Base-by-base conservation (phyloP, 2,797 vertebrate genomes). In the Cuculus canorus region DNA sequence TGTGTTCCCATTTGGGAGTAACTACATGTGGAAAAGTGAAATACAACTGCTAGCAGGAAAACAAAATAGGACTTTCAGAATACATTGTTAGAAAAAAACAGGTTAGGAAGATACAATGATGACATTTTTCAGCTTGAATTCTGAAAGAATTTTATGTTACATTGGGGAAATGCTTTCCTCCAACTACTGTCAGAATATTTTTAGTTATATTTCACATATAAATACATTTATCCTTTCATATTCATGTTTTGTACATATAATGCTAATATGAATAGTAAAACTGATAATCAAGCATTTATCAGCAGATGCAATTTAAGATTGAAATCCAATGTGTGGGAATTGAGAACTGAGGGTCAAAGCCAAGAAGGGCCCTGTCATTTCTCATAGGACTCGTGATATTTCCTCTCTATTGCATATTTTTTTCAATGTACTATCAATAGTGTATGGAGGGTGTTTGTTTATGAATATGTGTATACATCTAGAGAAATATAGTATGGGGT, bases 401-500 rank as follows among this genome's bases (percentile, higher is more conserved):
- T 6, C 24, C 21, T 73, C 35, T 18, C 39, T 33, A 0, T 18
- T 30, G 60, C 41, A 10, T 19, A 22, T 7, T 30, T 24, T n/a
- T 66, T 80, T 30, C 28, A 35, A 37, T 19, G 33, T 10, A 2
- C 43, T 41, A 7, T 7, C 28, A 32, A 6, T 35, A 48, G 33
- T 7, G 13, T 3, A 2, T 9, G 37, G 37, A 47, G n/a, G 3
- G 0, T 22, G 68, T 69, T 41, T 28, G 72, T 15, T 6, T 28
- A 3, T 18, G 43, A 69, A 28, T 10, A 12, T n/a, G 52, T 33
- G 17, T 12, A 7, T 65, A 48, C 48, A 59, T 5, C 39, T 66
- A 11, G 76, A 81, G 72, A 71, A 47, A 39, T 10, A 23, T 0
- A 6, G 23, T 33, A 5, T 1, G 1, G 43, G 57, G 14, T 0